Evolutionary conservation across 2,888 invertebrate species (phyloP).

Genomic region (Dorcus parallelipipedus): DNA sequence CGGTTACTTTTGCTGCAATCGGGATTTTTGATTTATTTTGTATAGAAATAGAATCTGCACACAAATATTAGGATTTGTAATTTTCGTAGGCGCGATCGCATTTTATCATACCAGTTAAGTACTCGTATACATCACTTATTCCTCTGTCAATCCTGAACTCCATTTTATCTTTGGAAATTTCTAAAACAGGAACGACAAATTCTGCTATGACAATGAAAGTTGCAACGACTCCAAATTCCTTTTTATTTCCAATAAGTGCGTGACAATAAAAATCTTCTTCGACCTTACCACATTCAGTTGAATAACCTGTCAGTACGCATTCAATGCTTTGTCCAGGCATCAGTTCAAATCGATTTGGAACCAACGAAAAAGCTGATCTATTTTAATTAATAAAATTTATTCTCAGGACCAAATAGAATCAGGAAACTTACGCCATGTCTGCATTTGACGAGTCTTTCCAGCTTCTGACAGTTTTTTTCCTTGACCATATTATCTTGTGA

Average conservation of each 20-base stretch:
- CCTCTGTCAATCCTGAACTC: constrained; percentile 54
- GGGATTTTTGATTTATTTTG: constrained; percentile 56
- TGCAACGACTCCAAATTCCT: constrained; percentile 54
- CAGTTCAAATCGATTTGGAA: constrained; percentile 51
- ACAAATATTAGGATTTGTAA: constrained; percentile 3
- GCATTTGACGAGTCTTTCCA: constrained; percentile 31
- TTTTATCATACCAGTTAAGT: constrained; percentile 15
- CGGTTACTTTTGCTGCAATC: constrained; percentile 50
- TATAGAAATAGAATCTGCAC: constrained; percentile 54
- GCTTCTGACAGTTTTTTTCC: constrained; percentile 18
- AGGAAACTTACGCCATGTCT: neutral
- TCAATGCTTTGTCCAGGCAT: constrained; percentile 49
- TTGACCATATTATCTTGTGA: constrained; percentile 55
- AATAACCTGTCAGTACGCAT: constrained; percentile 46
- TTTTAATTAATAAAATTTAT: constrained; percentile 16
- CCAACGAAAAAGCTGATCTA: constrained; percentile 52
- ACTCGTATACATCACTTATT: constrained; percentile 18
- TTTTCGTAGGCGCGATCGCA: neutral
- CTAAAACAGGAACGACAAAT: constrained; percentile 59
- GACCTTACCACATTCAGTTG: constrained; percentile 47
- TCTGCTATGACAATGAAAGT: constrained; percentile 53
- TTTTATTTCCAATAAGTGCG: constrained; percentile 54
- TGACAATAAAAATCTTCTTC: constrained; percentile 59
- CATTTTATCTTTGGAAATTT: constrained; percentile 51
- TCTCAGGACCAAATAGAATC: neutral